Evolutionary conservation across 2,888 invertebrate species (phyloP).

Genomic region (Spilosoma lubricipeda): DNA sequence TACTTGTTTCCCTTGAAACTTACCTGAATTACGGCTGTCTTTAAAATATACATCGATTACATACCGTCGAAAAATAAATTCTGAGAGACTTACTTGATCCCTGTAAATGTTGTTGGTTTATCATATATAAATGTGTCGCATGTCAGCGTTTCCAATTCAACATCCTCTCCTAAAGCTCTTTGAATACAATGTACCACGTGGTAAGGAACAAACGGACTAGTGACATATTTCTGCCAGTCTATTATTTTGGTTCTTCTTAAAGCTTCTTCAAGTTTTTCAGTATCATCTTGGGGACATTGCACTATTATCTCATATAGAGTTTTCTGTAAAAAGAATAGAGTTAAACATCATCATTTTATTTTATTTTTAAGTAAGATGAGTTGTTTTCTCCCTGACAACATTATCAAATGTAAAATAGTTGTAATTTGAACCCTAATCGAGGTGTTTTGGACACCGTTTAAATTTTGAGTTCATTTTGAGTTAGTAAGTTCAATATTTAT

Average conservation of each 20-base stretch:
- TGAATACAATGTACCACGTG: slow-evolving; percentile 37
- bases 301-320: slow-evolving; percentile 57
- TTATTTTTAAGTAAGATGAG: no score
- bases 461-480: no score
- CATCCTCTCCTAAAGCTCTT: neutral
- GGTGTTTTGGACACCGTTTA: no score
- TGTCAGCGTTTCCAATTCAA: neutral
- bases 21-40: no score
- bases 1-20: no score
- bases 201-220: slow-evolving; percentile 52
- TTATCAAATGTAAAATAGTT: no score
- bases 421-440: no score
- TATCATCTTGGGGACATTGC: slow-evolving; percentile 57
- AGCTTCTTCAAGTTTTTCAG: slow-evolving; percentile 55
- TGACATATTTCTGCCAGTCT: slow-evolving; percentile 52
- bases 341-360: no score
- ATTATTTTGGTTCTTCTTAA: slow-evolving; percentile 57
- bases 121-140: slow-evolving; percentile 7
- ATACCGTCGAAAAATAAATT: neutral
- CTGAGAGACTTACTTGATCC: slow-evolving; percentile 4
- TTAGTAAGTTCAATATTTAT: no score
- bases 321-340: slow-evolving; percentile 46
- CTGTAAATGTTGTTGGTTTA: neutral
- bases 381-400: no score
- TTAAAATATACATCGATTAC: no score